A percentile compares a stretch with the other conserved stretches of the same genome.
phyloP scores from a whole-genome alignment of 1,140 invertebrate species.

The Pectinophora gossypiella region DNA sequence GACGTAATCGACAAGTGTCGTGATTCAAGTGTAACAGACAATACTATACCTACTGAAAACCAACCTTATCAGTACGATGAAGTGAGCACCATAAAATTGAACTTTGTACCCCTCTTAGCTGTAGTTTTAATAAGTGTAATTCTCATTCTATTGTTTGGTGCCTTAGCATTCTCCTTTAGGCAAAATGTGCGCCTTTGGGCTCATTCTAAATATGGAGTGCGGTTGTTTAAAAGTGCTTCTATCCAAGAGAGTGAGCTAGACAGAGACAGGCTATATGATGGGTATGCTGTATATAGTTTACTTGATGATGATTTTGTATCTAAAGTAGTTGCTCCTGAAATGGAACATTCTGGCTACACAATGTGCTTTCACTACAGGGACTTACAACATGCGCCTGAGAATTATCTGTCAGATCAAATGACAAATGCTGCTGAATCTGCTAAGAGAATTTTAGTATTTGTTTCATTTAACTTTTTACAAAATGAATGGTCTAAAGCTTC shows the following conservation, averaged over 20 bases:
- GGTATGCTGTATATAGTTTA: slow-evolving; percentile 92
- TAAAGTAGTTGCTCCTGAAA: slow-evolving; percentile 84
- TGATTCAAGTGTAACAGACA: slow-evolving; percentile 82
- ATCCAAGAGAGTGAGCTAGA: slow-evolving; percentile 82
- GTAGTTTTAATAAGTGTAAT: slow-evolving; percentile 85
- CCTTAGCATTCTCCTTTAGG: slow-evolving; percentile 85
- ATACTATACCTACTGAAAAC: slow-evolving; percentile 81
- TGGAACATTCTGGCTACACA: slow-evolving; percentile 86
- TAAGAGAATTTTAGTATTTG: slow-evolving; percentile 81
- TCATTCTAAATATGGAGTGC: slow-evolving; percentile 83
- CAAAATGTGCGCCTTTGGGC: slow-evolving; percentile 86
- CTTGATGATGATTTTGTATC: slow-evolving; percentile 90
- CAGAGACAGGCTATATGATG: slow-evolving; percentile 88
- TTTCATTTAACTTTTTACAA: slow-evolving; percentile 84
- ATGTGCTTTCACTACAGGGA: slow-evolving; percentile 86
- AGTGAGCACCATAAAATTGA: slow-evolving; percentile 77
- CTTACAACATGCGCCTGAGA: slow-evolving; percentile 81
- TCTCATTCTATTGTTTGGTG: slow-evolving; percentile 81
- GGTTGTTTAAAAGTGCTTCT: slow-evolving; percentile 85
- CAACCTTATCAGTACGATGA: slow-evolving; percentile 72
- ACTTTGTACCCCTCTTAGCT: slow-evolving; percentile 81
- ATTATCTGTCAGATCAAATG: slow-evolving; percentile 84
- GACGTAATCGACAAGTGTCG: slow-evolving; percentile 81
- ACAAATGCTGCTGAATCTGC: slow-evolving; percentile 87
- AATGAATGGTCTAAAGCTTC: slow-evolving; percentile 85